Evolutionary conservation across 2,797 vertebrate genomes (phyloP).

Genomic region (Danio albolineatus): DNA sequence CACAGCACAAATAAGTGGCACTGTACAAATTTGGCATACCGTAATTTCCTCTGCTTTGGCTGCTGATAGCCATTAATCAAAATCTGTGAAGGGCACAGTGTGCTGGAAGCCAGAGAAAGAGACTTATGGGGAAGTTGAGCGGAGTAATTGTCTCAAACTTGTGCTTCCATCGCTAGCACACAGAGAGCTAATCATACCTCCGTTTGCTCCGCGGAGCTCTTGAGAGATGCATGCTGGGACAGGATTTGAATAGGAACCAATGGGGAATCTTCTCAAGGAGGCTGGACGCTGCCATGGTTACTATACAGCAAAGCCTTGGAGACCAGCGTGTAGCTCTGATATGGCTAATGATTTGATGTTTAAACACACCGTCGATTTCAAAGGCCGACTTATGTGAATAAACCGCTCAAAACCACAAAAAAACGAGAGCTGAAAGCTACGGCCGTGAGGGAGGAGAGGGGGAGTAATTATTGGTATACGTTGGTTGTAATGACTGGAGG

Average conservation of each 20-base stretch:
- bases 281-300: constrained; percentile 50
- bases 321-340: neutral
- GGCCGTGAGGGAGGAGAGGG: neutral
- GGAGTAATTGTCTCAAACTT: constrained; percentile 51
- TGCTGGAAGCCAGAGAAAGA: constrained; percentile 22
- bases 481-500: constrained; percentile 44
- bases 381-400: constrained; percentile 14
- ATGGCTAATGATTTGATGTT: constrained; percentile 38
- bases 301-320: constrained; percentile 42
- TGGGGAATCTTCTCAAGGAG: constrained; percentile 36
- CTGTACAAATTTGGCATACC: constrained; percentile 41
- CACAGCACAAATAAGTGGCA: constrained; percentile 49
- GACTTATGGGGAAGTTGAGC: constrained; percentile 30
- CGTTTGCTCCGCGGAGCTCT: constrained; percentile 44
- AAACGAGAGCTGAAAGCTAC: constrained; percentile 16
- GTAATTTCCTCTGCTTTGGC: constrained; percentile 52
- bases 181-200: constrained; percentile 54
- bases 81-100: constrained; percentile 35
- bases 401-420: neutral
- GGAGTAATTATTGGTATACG: constrained; percentile 53
- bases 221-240: constrained; percentile 59
- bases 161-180: constrained; percentile 47
- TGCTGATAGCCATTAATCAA: constrained; percentile 50
- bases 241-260: constrained; percentile 50
- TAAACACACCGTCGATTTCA: constrained; percentile 16